A percentile compares a stretch with the other conserved stretches of the same genome.
phyloP scores from a whole-genome alignment of 2,888 invertebrate species.

The Tipula helvola region DNA sequence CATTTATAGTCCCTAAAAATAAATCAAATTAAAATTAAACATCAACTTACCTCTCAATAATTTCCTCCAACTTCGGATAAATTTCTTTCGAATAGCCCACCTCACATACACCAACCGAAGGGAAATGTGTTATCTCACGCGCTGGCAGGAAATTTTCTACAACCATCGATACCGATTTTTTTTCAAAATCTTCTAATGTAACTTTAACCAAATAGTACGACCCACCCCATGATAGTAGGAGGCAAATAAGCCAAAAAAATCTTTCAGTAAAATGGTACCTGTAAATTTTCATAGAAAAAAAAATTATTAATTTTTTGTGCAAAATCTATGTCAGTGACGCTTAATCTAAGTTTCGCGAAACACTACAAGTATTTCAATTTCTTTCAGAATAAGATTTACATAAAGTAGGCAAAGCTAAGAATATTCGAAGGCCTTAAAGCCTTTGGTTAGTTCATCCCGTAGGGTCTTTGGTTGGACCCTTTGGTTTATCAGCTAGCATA shows the following conservation, averaged over 20 bases:
- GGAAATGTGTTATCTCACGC: slow-evolving; percentile 24
- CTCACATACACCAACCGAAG: slow-evolving; percentile 30
- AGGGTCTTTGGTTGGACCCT: too few relatives aligned
- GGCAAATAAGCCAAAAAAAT: slow-evolving; percentile 53
- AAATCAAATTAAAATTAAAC: too few relatives aligned
- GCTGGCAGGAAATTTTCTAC: slow-evolving; percentile 26
- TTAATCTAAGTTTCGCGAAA: background rate
- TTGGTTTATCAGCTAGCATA: too few relatives aligned
- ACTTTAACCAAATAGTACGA: slow-evolving; percentile 49
- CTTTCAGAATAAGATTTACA: too few relatives aligned
- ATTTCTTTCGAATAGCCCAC: slow-evolving; percentile 14
- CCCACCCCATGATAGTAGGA: slow-evolving; percentile 52
- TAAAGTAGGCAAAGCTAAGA: too few relatives aligned
- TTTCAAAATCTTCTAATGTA: slow-evolving; percentile 39
- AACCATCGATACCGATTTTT: slow-evolving; percentile 34
- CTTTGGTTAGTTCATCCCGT: too few relatives aligned
- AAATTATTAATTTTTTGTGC: background rate
- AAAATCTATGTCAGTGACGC: slow-evolving; percentile 22
- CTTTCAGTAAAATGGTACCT: slow-evolving; percentile 35
- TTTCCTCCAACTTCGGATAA: slow-evolving; percentile 14
- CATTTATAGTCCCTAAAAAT: too few relatives aligned
- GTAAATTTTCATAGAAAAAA: background rate
- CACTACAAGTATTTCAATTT: too few relatives aligned
- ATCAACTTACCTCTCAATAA: slow-evolving; percentile 16
- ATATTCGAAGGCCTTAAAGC: too few relatives aligned